phyloP scores from a whole-genome alignment of 2,797 vertebrate species.

The Phalanger gymnotis region DNA sequence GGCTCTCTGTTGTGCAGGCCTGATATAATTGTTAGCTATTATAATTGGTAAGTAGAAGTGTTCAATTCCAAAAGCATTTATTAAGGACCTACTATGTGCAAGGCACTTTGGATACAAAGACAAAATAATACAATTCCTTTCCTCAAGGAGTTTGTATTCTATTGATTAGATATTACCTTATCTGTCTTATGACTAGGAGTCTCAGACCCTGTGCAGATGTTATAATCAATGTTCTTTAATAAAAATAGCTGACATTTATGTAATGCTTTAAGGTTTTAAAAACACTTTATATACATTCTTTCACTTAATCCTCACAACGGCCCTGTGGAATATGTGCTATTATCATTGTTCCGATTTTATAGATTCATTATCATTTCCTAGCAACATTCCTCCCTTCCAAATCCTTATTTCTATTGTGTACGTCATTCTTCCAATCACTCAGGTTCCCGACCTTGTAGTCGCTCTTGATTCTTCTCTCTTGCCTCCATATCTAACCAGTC shows the following conservation, averaged over 20 bases:
- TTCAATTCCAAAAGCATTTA: not conserved
- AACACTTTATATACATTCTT: not conserved
- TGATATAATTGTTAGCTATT: not conserved
- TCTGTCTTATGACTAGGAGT: slow-evolving; percentile 40
- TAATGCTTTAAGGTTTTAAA: not conserved
- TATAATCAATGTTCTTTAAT: slow-evolving; percentile 1
- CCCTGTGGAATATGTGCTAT: not conserved
- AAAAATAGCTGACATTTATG: not conserved
- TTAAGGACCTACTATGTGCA: not conserved
- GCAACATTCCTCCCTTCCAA: not conserved
- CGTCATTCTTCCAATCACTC: not conserved
- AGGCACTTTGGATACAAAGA: not conserved
- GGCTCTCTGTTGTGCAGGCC: too few relatives aligned
- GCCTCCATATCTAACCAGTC: not conserved
- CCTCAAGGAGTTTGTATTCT: not conserved
- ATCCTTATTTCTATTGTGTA: not conserved
- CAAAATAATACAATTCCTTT: not conserved
- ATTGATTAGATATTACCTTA: not conserved
- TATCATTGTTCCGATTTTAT: not conserved
- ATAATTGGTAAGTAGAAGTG: not conserved
- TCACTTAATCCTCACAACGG: not conserved
- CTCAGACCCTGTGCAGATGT: not conserved
- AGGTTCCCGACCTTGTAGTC: not conserved
- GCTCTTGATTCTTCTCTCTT: not conserved
- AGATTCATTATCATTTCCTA: not conserved